Conservation (phyloP, 2,797 vertebrate genomes). For the Periophthalmus magnuspinnatus region DNA sequence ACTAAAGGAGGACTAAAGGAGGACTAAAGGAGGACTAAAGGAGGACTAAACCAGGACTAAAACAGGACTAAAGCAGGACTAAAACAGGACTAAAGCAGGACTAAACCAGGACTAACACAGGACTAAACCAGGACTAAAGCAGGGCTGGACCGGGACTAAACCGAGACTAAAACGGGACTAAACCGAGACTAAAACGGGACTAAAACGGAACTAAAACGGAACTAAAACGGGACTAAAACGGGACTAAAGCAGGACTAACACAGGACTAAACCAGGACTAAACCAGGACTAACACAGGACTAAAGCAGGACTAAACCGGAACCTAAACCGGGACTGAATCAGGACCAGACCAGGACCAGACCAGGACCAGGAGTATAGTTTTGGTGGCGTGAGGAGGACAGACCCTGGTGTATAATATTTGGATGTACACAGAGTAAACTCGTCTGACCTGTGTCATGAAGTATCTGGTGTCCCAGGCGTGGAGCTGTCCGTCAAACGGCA, state of each 20-base stretch:
- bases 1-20: too few relatives aligned
- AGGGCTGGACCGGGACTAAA: too few relatives aligned
- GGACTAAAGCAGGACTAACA: too few relatives aligned
- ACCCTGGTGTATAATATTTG: too few relatives aligned
- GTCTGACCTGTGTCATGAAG: slow-evolving; percentile 89
- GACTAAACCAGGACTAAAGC: too few relatives aligned
- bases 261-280: background rate
- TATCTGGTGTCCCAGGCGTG: slow-evolving; percentile 95
- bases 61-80: background rate
- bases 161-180: background rate
- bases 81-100: background rate
- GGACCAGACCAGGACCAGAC: too few relatives aligned
- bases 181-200: background rate
- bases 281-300: background rate
- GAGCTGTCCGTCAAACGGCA: slow-evolving; percentile 81
- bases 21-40: too few relatives aligned
- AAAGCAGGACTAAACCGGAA: background rate
- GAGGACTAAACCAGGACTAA: background rate
- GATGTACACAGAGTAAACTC: too few relatives aligned
- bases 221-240: too few relatives aligned
- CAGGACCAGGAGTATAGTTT: too few relatives aligned
- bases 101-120: background rate
- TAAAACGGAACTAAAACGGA: too few relatives aligned
- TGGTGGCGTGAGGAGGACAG: too few relatives aligned
- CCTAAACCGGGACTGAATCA: background rate